These are phyloP conservation scores for Tinamus guttatus DNA, from an alignment of 2,113 vertebrate species.

Conservation along the genomic window DNA sequence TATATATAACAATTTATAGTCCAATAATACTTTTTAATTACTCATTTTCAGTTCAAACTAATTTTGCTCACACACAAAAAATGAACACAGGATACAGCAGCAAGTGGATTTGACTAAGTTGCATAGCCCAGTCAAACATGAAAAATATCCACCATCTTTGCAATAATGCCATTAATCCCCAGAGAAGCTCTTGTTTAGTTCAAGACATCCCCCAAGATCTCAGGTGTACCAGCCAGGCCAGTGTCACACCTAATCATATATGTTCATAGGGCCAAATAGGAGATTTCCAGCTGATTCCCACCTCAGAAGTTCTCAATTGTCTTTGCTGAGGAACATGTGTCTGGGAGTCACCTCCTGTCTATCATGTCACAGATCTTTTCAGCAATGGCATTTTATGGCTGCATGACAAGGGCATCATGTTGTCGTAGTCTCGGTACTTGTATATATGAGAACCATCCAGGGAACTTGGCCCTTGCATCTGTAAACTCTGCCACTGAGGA, in stretches of 20 bases:
- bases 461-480: background rate
- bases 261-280: background rate
- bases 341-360: background rate
- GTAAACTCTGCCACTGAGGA: accelerated
- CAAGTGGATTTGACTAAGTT: background rate
- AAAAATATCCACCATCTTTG: background rate
- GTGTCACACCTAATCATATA: too few species aligned
- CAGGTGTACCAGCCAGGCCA: background rate
- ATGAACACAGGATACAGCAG: background rate
- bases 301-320: background rate
- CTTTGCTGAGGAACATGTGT: background rate
- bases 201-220: background rate
- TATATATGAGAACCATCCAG: background rate
- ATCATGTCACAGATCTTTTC: background rate
- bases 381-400: background rate
- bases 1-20: background rate
- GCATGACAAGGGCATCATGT: background rate
- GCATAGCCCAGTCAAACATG: background rate
- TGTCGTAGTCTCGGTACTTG: background rate
- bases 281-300: background rate
- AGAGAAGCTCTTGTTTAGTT: background rate
- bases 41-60: background rate
- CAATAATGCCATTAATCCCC: background rate
- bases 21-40: background rate
- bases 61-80: background rate